These are phyloP conservation scores for Sebastes matsubarae DNA, from an alignment of 2,797 vertebrate species.

Conservation along the genomic window DNA sequence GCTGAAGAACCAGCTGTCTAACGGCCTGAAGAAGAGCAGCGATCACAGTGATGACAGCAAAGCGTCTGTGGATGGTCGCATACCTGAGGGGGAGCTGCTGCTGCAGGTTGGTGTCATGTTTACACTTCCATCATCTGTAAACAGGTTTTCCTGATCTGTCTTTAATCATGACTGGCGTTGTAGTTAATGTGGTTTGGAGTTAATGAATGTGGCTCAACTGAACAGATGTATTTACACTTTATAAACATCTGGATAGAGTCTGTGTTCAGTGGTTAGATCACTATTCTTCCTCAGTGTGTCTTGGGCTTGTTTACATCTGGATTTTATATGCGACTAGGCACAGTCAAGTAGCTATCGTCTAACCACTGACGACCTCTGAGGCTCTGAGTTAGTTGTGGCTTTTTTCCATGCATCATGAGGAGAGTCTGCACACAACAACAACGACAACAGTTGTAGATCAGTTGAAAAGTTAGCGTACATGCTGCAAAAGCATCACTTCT, in stretches of 20 bases:
- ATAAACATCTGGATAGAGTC: not conserved
- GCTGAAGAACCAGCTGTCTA: conserved; percentile 67
- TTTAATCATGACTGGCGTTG: not conserved
- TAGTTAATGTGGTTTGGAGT: not conserved
- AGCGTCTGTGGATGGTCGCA: not conserved
- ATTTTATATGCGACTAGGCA: not conserved
- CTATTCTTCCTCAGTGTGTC: not conserved
- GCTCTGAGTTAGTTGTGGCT: not conserved
- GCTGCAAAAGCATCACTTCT: too few relatives aligned
- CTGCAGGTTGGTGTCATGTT: conserved; percentile 78
- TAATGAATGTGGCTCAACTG: not conserved
- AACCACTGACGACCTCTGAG: not conserved
- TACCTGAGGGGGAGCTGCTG: conserved; percentile 85
- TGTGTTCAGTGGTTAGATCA: not conserved
- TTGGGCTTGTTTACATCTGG: not conserved
- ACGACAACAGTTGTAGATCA: not conserved
- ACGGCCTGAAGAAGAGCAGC: conserved; percentile 13
- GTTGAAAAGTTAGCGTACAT: not conserved
- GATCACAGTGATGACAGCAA: not conserved
- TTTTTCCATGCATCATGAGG: not conserved
- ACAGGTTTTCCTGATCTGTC: not conserved
- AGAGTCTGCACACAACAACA: not conserved
- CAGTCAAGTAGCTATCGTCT: too few relatives aligned
- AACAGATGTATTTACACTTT: not conserved
- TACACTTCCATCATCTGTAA: not conserved